Base-by-base conservation (phyloP, 2,797 vertebrate species). In the Pangasius djambal region DNA sequence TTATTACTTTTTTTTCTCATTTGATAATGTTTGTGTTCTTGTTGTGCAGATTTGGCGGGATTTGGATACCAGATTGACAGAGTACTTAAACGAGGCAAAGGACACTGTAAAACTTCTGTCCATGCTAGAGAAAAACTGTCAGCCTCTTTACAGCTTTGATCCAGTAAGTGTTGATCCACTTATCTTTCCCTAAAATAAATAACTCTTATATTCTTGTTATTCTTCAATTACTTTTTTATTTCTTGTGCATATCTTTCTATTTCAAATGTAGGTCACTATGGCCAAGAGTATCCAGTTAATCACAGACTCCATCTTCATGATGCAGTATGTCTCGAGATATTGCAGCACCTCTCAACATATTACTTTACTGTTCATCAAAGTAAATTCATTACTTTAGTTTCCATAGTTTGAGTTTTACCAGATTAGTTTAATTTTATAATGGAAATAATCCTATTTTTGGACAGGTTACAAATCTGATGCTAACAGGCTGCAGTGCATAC, bases 391-490 rank as follows among this genome's bases (percentile, higher is more conserved):
- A 69, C 72, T 87, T 65, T 86, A 18, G 28, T 40, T 48, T 22
- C 16, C 48, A 20, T 79, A 40, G 34, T 55, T 40, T 75, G 4
- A 61, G 6, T 65, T 37, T 83, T 37, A 37, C 9, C 44, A 22
- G 22, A 72, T 44, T 1, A 40, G 40, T 55, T 88, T 50, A 18
- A 63, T 50, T 61, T 86, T 48, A 55, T 40, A 6, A 79, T 89
- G 84, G 28, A 57, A 50, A 77, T 55, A 85, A 3, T 40, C 87
- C 52, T 55, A 55, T 1, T 61, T 61, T 44, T 4, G 78, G 86
- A 84, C 93, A 98, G 97, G 95, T 97, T 86, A 97, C 97, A 91
- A 97, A 97, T 91, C 97, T 97, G 92, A 97, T 98, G 97, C 94
- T 98, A 83, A 96, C 93, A 31, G 93, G 95, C 0, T 98, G 97